A percentile compares a stretch with the other conserved stretches of the same genome.
Conservation (phyloP, 2,888 invertebrate species). For the Eurois occulta region DNA sequence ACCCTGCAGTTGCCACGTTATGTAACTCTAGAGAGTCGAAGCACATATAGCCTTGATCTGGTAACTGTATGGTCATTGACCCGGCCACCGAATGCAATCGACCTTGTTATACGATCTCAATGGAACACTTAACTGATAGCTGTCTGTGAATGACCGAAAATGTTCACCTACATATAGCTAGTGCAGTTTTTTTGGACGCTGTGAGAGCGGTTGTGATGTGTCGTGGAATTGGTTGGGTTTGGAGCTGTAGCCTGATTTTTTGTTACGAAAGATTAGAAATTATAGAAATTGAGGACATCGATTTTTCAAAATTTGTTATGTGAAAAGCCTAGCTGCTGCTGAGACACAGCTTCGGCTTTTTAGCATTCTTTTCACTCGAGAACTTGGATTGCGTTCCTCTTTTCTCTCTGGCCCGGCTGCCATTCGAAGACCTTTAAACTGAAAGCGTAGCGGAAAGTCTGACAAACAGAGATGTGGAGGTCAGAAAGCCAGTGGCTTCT, state of each 20-base stretch:
- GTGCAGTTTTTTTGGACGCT: slow-evolving; percentile 26
- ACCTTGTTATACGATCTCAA: slow-evolving; percentile 40
- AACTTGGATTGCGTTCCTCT: too few species aligned
- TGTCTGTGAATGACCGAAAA: slow-evolving; percentile 38
- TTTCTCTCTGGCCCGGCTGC: too few species aligned
- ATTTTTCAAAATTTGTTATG: too few species aligned
- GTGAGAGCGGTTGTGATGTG: neutral
- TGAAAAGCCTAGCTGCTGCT: too few species aligned
- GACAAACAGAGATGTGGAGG: too few species aligned
- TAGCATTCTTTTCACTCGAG: too few species aligned
- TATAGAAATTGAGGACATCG: too few species aligned
- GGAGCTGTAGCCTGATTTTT: neutral
- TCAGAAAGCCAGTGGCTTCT: too few species aligned
- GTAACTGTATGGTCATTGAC: slow-evolving; percentile 30
- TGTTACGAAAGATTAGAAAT: too few species aligned
- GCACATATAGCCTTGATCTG: slow-evolving; percentile 41
- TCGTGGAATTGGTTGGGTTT: neutral
- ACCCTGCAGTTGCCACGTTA: neutral
- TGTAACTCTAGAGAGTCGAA: slow-evolving; percentile 5
- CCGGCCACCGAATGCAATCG: slow-evolving; percentile 30
- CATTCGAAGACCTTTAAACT: too few species aligned
- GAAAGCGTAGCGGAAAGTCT: too few species aligned
- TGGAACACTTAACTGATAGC: slow-evolving; percentile 30
- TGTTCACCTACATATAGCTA: slow-evolving; percentile 17
- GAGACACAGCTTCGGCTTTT: too few species aligned